A percentile compares a stretch with the other conserved stretches of the same genome.
Evolutionary conservation across 2,797 vertebrate species (phyloP).

Genomic region (Hybognathus amarus): DNA sequence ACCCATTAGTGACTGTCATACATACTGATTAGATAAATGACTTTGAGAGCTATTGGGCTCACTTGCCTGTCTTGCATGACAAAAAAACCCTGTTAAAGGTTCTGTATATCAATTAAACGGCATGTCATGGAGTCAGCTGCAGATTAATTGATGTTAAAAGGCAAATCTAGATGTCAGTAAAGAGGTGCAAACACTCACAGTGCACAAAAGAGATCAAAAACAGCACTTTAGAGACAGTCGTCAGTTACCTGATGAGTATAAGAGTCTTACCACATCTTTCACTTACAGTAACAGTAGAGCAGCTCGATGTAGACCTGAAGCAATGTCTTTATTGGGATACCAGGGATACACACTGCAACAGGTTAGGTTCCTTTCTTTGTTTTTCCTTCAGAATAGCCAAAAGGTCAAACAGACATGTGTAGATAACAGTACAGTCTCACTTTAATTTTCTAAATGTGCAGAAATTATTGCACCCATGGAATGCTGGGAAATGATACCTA

Average conservation of each 20-base stretch:
- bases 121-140: neutral
- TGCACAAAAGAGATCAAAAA: neutral
- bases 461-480: conserved; percentile 83
- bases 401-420: conserved; percentile 62
- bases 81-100: conserved; percentile 7
- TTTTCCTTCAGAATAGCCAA: conserved; percentile 47
- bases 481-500: conserved; percentile 60
- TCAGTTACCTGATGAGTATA: conserved; percentile 26
- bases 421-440: conserved; percentile 81
- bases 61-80: conserved; percentile 11
- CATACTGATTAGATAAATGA: conserved; percentile 5
- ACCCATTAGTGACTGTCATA: conserved; percentile 7
- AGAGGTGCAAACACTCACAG: neutral
- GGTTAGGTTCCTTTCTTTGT: conserved; percentile 52
- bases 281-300: conserved; percentile 61
- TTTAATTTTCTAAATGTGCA: conserved; percentile 82
- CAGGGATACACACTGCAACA: conserved; percentile 63
- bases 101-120: conserved; percentile 5
- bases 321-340: conserved; percentile 62
- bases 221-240: neutral
- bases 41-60: neutral
- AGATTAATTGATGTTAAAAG: conserved; percentile 23
- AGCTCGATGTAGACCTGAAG: conserved; percentile 62
- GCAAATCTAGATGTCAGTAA: neutral
- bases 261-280: conserved; percentile 63